Evolutionary conservation across 2,797 vertebrate genomes (phyloP), one percentile per base, ranked within the genome.

Genomic region (Lindbergichthys nudifrons): DNA sequence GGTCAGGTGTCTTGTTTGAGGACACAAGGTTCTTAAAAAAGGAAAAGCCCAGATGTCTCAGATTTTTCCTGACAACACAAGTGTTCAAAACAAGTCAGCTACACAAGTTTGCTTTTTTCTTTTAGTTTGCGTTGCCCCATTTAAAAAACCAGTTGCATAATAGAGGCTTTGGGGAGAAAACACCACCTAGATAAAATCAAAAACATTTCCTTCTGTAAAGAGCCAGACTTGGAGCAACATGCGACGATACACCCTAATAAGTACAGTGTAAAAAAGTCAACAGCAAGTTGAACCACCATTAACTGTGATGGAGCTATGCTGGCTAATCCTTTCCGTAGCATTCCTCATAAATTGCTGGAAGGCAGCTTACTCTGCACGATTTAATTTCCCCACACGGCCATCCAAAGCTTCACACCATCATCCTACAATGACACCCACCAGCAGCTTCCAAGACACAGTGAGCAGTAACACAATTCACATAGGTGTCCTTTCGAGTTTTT

Each of bases 321-420:
- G 59, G 57, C 62, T 84, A 85, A 91, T 88, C 78, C 82, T 80
- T 85, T 64, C 73, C 53, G 63, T 51, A 83, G 64, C 69, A 59
- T 74, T 75, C 59, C 77, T 79, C 78, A 86, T 87, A 70, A 86
- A 79, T 54, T 77, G 69, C 84, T 79, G 23, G 57, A 45, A 81
- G 77, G 75, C 73, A 82, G 85, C 83, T 90, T 83, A 82, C 63
- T 73, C 70, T 73, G 80, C 82, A 85, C 69, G 54, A 69, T 81
- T 87, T 83, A 52, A 88, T 88, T 83, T 86, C 65, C 75, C 77
- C 48, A 73, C 61, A 71, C 0, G 50, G n/a, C 61, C 60, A 61
- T 80, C 75, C 56, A 79, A 61, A 78, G 57, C 70, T 77, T 80
- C 14, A 42, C 43, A 72, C 65, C 42, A 65, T 5, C 51, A 53